phyloP scores from a whole-genome alignment of 2,888 invertebrate species.

The Lasioglossum villosulum region DNA sequence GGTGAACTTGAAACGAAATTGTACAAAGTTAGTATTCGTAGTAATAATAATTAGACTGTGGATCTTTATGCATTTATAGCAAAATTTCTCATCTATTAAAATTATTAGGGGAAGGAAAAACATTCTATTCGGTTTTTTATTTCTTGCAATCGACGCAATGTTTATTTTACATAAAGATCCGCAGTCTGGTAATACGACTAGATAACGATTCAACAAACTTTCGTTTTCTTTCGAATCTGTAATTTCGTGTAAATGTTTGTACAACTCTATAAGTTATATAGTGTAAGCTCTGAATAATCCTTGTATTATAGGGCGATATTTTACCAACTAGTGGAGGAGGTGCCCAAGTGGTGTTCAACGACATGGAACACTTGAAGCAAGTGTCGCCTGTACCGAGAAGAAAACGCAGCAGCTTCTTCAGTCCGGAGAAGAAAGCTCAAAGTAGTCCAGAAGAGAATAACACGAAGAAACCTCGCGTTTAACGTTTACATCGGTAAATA shows the following conservation, averaged over 20 bases:
- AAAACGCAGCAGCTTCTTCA: conserved; percentile 68
- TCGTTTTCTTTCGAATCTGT: not conserved
- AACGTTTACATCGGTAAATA: conserved; percentile 13
- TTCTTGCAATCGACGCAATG: no score
- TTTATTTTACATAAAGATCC: no score
- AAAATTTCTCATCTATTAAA: no score
- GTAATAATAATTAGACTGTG: no score
- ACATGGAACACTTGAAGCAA: conserved; percentile 94
- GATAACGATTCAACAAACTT: not conserved
- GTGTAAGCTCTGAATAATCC: not conserved
- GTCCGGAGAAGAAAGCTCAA: conserved; percentile 41
- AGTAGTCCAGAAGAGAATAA: conserved; percentile 54
- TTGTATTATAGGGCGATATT: conserved; percentile 90
- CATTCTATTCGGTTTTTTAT: no score
- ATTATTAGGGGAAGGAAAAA: no score
- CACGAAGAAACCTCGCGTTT: conserved; percentile 71
- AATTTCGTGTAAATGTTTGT: not conserved
- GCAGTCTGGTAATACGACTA: no score
- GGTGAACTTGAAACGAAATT: conserved; percentile 96
- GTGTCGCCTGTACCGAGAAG: conserved; percentile 87
- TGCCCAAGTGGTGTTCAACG: conserved; percentile 96
- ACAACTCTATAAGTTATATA: not conserved
- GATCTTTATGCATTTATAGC: not conserved
- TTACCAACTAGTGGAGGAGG: conserved; percentile 97
- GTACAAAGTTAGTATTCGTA: conserved; percentile 88